Base-by-base conservation (phyloP, 2,113 vertebrate species). In the Gambusia holbrooki region DNA sequence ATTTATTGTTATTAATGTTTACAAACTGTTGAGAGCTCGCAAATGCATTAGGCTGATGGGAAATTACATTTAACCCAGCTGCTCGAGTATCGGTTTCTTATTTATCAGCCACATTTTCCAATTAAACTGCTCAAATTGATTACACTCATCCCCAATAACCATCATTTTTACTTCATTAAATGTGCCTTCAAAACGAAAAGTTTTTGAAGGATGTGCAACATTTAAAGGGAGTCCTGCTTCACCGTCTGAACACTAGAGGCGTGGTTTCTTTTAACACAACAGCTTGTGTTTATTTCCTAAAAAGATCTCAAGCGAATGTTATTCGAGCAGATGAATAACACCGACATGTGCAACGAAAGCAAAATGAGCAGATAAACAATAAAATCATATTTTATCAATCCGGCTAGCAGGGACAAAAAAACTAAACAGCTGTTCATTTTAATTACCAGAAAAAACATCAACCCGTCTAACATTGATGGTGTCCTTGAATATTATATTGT, bases 1-100 rank as follows among this genome's bases (percentile, higher is more conserved):
- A 94, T 94, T 91, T 92, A 93, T 90, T 84, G 86, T 93, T 93
- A 91, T 93, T 93, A 92, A 92, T 92, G 92, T 93, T 93, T 90
- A 90, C 91, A 93, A 92, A 91, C 84, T 84, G 89, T 81, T 81
- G 89, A 89, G 87, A 82, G 84, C 87, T 87, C 69, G 90, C 90
- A 91, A 93, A 90, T 90, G 90, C 85, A 93, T 92, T 93, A 93
- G 71, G 87, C 87, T 89, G 88, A 90, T 91, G 90, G 84, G 88
- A 90, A 91, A 92, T 92, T 92, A 88, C 83, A 89, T 91, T 89
- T 90, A 76, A 80, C 71, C 88, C 91, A 93, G 91, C 90, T 92
- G 90, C 91, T 93, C 88, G 88, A 88, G 92, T 92, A 91, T 92
- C 82, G 79, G 71, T 81, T 92, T 89, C 65, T 87, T 93, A 92